A percentile compares a stretch with the other conserved stretches of the same genome.
Conservation (phyloP, 2,113 vertebrate species). For the Oophaga pumilio region DNA sequence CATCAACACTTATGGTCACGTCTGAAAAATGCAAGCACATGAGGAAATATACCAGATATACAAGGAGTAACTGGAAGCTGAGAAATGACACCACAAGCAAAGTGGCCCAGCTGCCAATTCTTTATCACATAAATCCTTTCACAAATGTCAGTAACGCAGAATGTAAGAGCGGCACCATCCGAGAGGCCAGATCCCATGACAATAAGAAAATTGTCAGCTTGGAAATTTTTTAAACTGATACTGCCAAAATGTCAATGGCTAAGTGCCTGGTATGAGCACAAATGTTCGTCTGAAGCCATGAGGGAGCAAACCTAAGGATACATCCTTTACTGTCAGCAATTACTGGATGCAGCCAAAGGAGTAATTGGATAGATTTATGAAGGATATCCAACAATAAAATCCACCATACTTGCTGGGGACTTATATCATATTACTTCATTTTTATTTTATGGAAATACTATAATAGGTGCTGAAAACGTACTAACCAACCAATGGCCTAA, state of each 20-base stretch:
- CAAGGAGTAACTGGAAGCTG: neutral
- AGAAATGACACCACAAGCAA: neutral
- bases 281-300: neutral
- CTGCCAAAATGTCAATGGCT: constrained; percentile 27
- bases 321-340: neutral
- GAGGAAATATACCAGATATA: neutral
- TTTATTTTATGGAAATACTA: neutral
- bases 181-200: neutral
- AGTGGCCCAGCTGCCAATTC: neutral
- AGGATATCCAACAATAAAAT: neutral
- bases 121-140: constrained; percentile 11
- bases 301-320: neutral
- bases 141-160: neutral
- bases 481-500: neutral
- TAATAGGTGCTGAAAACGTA: neutral
- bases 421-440: neutral
- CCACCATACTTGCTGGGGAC: neutral
- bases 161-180: neutral
- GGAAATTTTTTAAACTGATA: constrained; percentile 24
- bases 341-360: neutral
- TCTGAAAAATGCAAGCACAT: neutral
- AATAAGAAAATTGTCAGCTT: constrained; percentile 11
- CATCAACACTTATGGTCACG: neutral
- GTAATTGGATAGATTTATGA: neutral
- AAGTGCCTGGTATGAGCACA: constrained; percentile 6